Base-by-base conservation (phyloP, 2,113 vertebrate genomes). In the Lepisosteus oculatus region DNA sequence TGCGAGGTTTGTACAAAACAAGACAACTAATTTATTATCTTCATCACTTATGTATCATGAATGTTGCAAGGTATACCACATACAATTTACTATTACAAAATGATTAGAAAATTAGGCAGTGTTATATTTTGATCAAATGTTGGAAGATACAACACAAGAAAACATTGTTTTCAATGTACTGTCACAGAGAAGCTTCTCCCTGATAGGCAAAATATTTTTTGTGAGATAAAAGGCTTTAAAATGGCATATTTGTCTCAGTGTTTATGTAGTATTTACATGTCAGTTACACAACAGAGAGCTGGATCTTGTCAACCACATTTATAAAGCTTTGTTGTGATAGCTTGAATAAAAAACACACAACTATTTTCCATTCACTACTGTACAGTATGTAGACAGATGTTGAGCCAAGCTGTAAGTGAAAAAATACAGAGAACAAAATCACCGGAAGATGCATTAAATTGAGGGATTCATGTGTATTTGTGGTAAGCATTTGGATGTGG, bases 341-440 rank as follows among this genome's bases (percentile, higher is more conserved):
- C 55, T 66, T 71, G 65, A 67, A 75, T 55, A 43, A 65, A 55
- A 17, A 70, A 75, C 78, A 75, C 61, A 68, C 70, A 76, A 66
- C 64, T 74, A 56, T 78, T 78, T 76, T 79, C 81, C 76, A 76
- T 75, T 67, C 66, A 55, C 61, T 64, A 59, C 66, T 29, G 29
- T 29, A 29, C 29, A 29, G 29, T 29, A 29, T 29, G 70, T 47
- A 73, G 72, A 79, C 76, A 83, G 79, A 74, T 81, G 79, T 69
- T 73, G 68, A 61, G 76, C 74, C 74, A 77, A 65, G 70, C 76
- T 76, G 65, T 71, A 71, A 77, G 29, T 7, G 17, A 67, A 62
- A 55, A 17, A 74, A 62, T 43, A 14, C 43, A 73, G 55, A 55
- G 47, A 14, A 59, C 41, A 12, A 62, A 72, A 8, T 41, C n/a